phyloP scores from a whole-genome alignment of 2,113 vertebrate genomes.

The Saccopteryx leptura region DNA sequence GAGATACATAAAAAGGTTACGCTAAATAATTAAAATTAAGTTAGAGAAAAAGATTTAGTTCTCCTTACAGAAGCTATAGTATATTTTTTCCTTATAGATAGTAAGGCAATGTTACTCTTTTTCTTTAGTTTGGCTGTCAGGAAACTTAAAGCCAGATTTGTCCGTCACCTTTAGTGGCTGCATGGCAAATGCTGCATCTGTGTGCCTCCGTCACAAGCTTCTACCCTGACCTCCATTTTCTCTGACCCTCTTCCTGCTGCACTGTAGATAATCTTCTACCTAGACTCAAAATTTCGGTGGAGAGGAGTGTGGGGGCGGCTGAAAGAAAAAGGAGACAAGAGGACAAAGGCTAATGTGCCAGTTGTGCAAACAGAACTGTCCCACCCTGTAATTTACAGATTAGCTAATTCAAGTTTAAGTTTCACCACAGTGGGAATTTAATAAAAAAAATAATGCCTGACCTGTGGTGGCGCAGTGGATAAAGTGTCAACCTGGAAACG shows the following conservation, averaged over 20 bases:
- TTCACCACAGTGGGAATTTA: not conserved
- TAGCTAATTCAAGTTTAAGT: not conserved
- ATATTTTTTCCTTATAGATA: not conserved
- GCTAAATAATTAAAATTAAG: conserved; percentile 38
- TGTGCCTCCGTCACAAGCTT: not conserved
- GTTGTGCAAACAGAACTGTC: not conserved
- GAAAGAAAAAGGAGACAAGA: not conserved
- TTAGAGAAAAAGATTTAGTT: conserved; percentile 20
- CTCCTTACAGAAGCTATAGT: not conserved
- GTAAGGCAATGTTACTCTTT: not conserved
- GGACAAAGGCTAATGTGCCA: not conserved
- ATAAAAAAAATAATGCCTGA: not conserved
- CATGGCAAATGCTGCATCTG: not conserved
- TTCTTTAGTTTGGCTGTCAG: not conserved
- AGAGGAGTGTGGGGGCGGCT: not conserved
- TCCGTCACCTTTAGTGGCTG: not conserved
- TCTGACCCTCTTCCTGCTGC: not conserved
- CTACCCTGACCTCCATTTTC: not conserved
- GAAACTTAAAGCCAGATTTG: not conserved
- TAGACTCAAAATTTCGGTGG: not conserved
- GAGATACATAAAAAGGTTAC: not conserved
- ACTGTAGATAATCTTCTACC: not conserved
- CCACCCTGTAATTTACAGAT: conserved; percentile 33
- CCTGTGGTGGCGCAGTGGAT: too few species aligned
- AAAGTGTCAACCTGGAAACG: too few species aligned